A percentile compares a stretch with the other conserved stretches of the same genome.
These are phyloP conservation scores for Acleris emargana DNA, from an alignment of 2,888 invertebrate species.

Conservation along the genomic window DNA sequence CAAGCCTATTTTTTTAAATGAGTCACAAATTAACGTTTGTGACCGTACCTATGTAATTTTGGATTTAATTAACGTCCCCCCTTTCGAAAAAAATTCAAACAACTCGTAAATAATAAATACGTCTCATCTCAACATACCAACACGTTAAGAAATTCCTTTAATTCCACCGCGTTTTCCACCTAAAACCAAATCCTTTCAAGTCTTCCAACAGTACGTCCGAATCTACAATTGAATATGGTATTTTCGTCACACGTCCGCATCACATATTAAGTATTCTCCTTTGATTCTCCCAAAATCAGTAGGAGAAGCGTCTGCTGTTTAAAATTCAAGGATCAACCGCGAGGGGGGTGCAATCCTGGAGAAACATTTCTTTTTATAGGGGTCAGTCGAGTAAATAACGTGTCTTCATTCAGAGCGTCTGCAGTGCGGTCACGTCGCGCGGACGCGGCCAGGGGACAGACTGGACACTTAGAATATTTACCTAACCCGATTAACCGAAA, in stretches of 20 bases:
- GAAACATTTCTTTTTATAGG: slow-evolving; percentile 37
- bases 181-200: slow-evolving; percentile 1
- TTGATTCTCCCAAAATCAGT: slow-evolving; percentile 31
- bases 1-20: no score
- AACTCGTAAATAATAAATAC: neutral
- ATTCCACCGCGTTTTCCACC: neutral
- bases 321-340: slow-evolving; percentile 35
- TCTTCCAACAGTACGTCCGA: slow-evolving; percentile 4
- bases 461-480: slow-evolving; percentile 35
- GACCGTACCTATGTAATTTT: no score
- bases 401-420: slow-evolving; percentile 33
- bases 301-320: slow-evolving; percentile 32
- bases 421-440: slow-evolving; percentile 29
- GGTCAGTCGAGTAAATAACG: slow-evolving; percentile 37
- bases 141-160: slow-evolving; percentile 3
- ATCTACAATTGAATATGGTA: slow-evolving; percentile 34
- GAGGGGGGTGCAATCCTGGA: slow-evolving; percentile 33
- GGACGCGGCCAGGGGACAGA: slow-evolving; percentile 23
- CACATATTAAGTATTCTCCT: slow-evolving; percentile 36
- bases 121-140: slow-evolving; percentile 1
- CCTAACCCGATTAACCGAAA: slow-evolving; percentile 30
- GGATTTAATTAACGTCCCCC: no score
- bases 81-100: neutral
- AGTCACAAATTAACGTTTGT: no score
- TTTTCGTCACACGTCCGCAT: slow-evolving; percentile 33